Base-by-base conservation (phyloP, 2,797 vertebrate species). In the Vultur gryphus region DNA sequence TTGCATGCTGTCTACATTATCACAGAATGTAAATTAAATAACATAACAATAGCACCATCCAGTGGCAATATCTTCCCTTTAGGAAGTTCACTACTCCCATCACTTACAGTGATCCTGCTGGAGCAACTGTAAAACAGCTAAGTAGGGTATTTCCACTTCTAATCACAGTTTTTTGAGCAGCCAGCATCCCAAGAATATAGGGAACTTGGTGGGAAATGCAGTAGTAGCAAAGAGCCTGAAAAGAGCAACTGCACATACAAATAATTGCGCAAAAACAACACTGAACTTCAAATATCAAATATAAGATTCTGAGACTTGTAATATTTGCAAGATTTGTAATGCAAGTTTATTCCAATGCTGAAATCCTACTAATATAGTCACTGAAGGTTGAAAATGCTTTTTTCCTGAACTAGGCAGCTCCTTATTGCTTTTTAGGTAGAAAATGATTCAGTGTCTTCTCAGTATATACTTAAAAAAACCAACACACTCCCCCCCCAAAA, bases 31-130 rank as follows among this genome's bases (percentile, higher is more conserved):
- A 79, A 88, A 37, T 65, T 37, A 66, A 96, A 79, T n/a, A 65
- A 54, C 62, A 87, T 61, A 79, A 65, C 97, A 94, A 95, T 28
- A 97, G 97, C 97, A 96, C 97, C 97, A 96, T 92, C 97, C 79
- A 95, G 97, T 96, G 97, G 97, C 62, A 58, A 2, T 9, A 49
- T 51, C 29, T 48, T 80, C 31, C 61, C 54, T 89, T 35, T 33
- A 44, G 66, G 49, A n/a, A 52, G 65, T 5, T 48, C 39, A 52
- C 18, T 31, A 67, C 44, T 62, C 7, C 0, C 13, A 75, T 80
- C 21, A n/a, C 16, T 85, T 23, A 5, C 10, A 4, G 3, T 15
- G 18, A 88, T 84, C 13, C n/a, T 69, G 16, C 23, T 21, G 33
- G 35, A 84, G 28, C 23, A 87, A 84, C 31, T 19, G 21, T 14